Conservation (phyloP, 2,113 vertebrate genomes). For the Cephalopterus ornatus region DNA sequence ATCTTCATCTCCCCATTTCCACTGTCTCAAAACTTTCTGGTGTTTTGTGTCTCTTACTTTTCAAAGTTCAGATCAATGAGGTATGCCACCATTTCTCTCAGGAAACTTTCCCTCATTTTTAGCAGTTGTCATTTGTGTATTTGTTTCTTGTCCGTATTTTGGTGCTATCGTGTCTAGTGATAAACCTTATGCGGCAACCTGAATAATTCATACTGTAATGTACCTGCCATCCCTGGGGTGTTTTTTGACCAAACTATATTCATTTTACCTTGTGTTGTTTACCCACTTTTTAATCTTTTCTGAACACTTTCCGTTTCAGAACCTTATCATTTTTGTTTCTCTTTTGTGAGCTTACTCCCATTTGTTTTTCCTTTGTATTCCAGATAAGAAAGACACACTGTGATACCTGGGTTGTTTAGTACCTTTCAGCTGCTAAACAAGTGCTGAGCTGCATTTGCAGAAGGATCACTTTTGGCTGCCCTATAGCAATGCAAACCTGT, state of each 20-base stretch:
- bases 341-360: neutral
- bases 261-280: slow-evolving; percentile 18
- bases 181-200: neutral
- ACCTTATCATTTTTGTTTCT: slow-evolving; percentile 10
- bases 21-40: neutral
- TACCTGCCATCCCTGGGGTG: neutral
- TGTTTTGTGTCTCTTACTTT: neutral
- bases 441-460: neutral
- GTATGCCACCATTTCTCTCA: neutral
- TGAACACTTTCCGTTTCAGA: neutral
- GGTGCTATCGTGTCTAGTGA: neutral
- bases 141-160: neutral
- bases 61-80: neutral
- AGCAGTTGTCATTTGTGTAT: neutral
- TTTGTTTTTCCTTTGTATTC: slow-evolving; percentile 22
- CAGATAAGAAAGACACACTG: neutral
- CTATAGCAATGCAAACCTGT: neutral
- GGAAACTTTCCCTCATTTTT: neutral
- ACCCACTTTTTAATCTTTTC: slow-evolving; percentile 11
- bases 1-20: neutral
- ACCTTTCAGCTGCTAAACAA: neutral
- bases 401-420: neutral
- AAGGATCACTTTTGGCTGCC: neutral
- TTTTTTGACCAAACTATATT: slow-evolving; percentile 6
- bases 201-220: slow-evolving; percentile 16